These are phyloP conservation scores for Lydus trimaculatus DNA, from an alignment of 2,888 invertebrate species.

Conservation along the genomic window DNA sequence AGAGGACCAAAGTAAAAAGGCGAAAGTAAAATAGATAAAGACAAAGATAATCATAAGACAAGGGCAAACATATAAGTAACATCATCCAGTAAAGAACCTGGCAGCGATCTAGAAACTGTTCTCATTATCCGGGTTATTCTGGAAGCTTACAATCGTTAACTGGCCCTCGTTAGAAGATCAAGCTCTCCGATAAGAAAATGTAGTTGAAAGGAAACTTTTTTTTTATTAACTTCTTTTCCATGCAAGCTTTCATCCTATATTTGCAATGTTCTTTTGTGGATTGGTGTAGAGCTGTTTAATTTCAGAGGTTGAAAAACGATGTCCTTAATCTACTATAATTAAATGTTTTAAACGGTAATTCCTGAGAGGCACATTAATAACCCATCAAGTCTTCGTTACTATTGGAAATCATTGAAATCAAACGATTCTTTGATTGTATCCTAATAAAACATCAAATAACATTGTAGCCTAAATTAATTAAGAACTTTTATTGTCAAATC, in stretches of 20 bases:
- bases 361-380: background rate
- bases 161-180: conserved; percentile 45
- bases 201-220: conserved; percentile 34
- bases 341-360: background rate
- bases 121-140: conserved; percentile 49
- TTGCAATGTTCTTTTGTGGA: conserved; percentile 12
- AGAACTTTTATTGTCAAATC: background rate
- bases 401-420: background rate
- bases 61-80: conserved; percentile 41
- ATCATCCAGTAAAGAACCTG: conserved; percentile 34
- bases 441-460: background rate
- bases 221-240: conserved; percentile 43
- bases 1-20: conserved; percentile 24
- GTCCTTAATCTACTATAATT: background rate
- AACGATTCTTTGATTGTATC: background rate
- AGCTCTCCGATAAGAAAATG: conserved; percentile 39
- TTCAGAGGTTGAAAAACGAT: background rate
- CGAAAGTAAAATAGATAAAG: background rate
- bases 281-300: conserved; percentile 9
- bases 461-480: too few species aligned
- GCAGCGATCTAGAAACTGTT: conserved; percentile 37
- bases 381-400: background rate
- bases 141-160: conserved; percentile 44
- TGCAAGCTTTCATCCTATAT: conserved; percentile 35
- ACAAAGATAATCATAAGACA: conserved; percentile 38